Conservation (phyloP, 2,888 invertebrate genomes). For the Plagodis pulveraria region DNA sequence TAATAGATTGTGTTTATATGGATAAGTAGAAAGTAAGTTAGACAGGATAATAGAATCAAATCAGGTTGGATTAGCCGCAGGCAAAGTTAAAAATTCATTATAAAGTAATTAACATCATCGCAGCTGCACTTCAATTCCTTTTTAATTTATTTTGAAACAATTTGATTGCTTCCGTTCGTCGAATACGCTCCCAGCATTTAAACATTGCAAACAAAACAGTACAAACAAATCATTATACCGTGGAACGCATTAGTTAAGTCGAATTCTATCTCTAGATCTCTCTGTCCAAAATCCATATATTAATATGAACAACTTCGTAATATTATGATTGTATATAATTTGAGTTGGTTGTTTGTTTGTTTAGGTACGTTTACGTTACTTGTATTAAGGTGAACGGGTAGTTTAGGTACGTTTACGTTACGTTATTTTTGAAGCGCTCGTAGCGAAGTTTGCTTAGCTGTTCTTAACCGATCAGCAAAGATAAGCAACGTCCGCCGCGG, state of each 20-base stretch:
- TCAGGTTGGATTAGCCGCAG: not conserved
- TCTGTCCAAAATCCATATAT: conserved; percentile 46
- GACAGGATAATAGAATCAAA: not conserved
- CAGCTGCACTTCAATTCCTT: conserved; percentile 9
- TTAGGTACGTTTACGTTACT: too few species aligned
- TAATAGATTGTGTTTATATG: too few species aligned
- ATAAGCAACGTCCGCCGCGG: too few species aligned
- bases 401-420: too few species aligned
- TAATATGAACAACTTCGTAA: too few species aligned
- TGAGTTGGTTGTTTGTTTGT: too few species aligned
- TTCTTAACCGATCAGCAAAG: too few species aligned
- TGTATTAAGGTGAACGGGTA: too few species aligned
- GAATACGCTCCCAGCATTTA: conserved; percentile 12
- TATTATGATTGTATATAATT: too few species aligned
- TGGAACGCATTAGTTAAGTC: conserved; percentile 57
- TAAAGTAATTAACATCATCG: conserved; percentile 14
- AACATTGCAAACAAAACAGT: too few species aligned
- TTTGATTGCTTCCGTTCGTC: conserved; percentile 25
- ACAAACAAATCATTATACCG: conserved; percentile 24
- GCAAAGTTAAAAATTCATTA: conserved; percentile 9
- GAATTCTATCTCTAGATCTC: conserved; percentile 54
- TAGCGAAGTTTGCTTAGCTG: too few species aligned
- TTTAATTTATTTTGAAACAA: conserved; percentile 8
- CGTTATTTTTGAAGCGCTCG: too few species aligned
- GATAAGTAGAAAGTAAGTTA: not conserved